These are phyloP conservation scores for Fundulus diaphanus DNA, from an alignment of 2,797 vertebrate species.

Conservation along the genomic window DNA sequence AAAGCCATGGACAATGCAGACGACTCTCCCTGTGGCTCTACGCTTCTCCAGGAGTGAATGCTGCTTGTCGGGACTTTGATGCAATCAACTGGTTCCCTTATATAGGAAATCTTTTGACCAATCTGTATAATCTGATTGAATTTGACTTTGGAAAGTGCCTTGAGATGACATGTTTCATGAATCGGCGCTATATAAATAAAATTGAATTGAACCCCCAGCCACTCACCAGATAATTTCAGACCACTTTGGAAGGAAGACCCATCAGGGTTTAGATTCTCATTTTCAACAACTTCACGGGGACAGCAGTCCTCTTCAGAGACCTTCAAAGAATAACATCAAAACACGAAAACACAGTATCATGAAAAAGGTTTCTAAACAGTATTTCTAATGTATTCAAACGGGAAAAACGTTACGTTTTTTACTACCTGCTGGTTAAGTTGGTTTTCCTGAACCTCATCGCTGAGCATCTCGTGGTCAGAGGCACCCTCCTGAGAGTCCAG, in stretches of 20 bases:
- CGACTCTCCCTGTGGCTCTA: no score
- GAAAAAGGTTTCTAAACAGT: not conserved
- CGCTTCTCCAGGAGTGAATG: no score
- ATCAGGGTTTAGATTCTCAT: conserved; percentile 19
- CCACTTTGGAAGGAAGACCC: conserved; percentile 1
- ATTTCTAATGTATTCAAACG: not conserved
- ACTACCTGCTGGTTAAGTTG: conserved; percentile 41
- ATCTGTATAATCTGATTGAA: no score
- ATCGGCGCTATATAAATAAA: no score
- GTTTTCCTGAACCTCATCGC: conserved; percentile 16
- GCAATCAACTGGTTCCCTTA: no score
- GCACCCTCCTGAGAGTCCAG: not conserved
- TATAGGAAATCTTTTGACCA: no score
- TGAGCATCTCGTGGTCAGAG: conserved; percentile 21
- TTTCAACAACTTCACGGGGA: conserved; percentile 5
- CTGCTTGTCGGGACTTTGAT: no score
- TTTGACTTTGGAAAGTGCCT: no score
- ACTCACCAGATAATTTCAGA: conserved; percentile 30
- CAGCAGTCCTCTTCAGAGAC: conserved; percentile 15
- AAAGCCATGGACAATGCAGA: no score
- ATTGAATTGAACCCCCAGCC: no score
- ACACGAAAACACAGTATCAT: not conserved
- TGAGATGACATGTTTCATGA: no score
- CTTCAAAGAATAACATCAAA: conserved; percentile 33
- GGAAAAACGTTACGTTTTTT: not conserved